phyloP scores from a whole-genome alignment of 2,797 vertebrate genomes.

The Poecilia velifera region DNA sequence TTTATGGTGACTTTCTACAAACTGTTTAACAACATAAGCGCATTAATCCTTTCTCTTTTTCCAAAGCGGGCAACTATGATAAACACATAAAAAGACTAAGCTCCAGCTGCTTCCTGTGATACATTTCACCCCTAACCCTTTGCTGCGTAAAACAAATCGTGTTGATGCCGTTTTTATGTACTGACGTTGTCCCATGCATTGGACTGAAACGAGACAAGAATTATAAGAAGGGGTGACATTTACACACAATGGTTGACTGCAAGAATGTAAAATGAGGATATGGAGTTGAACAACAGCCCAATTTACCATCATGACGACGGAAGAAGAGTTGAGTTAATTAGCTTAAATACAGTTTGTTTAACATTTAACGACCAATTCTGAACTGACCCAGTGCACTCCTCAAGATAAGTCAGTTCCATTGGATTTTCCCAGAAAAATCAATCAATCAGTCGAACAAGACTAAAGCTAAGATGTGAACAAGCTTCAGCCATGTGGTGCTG shows the following conservation, averaged over 20 bases:
- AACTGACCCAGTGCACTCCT: background rate
- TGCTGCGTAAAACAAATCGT: background rate
- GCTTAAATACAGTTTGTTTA: background rate
- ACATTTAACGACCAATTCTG: background rate
- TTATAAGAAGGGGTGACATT: slow-evolving; percentile 39
- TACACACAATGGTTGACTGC: slow-evolving; percentile 13
- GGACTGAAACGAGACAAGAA: slow-evolving; percentile 22
- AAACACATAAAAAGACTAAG: background rate
- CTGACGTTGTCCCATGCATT: slow-evolving; percentile 11
- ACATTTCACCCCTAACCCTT: background rate
- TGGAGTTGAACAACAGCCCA: slow-evolving; percentile 8
- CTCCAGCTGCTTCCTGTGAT: background rate
- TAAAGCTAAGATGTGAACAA: background rate
- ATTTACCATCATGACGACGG: slow-evolving; percentile 4
- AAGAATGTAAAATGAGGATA: slow-evolving; percentile 37
- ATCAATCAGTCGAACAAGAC: background rate
- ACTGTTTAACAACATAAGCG: slow-evolving; percentile 8
- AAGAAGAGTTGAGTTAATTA: background rate
- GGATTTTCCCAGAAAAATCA: background rate
- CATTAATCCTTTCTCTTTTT: slow-evolving; percentile 9
- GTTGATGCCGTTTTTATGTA: background rate
- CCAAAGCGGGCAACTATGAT: background rate
- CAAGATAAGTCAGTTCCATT: background rate
- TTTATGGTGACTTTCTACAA: background rate
- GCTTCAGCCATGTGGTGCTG: background rate